These are phyloP conservation scores for Axis porcinus DNA, from an alignment of 2,113 vertebrate genomes.

Conservation along the genomic window DNA sequence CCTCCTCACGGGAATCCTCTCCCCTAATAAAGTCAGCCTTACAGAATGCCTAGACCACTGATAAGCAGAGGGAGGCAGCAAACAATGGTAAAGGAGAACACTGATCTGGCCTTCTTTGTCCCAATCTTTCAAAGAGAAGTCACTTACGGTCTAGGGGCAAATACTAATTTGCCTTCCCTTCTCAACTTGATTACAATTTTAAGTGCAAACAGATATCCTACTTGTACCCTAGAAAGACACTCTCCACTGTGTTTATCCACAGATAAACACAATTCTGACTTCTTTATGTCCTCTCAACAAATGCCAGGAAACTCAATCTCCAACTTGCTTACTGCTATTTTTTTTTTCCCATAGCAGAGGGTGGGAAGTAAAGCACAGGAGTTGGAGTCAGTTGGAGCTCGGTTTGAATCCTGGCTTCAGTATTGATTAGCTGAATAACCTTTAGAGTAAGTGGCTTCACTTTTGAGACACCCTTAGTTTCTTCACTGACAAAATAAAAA, in stretches of 20 bases:
- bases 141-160: not conserved
- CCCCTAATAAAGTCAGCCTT: not conserved
- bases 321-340: not conserved
- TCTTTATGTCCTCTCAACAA: not conserved
- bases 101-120: not conserved
- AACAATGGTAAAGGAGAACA: not conserved
- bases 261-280: not conserved
- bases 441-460: not conserved
- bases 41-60: not conserved
- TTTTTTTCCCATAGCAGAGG: not conserved
- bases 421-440: not conserved
- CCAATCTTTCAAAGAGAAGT: not conserved
- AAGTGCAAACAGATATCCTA: not conserved
- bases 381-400: not conserved
- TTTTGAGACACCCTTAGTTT: not conserved
- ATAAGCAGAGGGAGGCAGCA: not conserved
- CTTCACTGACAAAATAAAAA: not conserved
- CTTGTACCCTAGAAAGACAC: not conserved
- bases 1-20: not conserved
- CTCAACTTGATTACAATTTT: not conserved
- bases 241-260: not conserved
- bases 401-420: not conserved
- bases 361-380: not conserved
- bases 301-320: not conserved
- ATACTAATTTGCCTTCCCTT: not conserved